Percentiles rank a stretch among this genome's conserved stretches.
Evolutionary conservation across 2,888 invertebrate species (phyloP).

Genomic region (Synergus itoensis): DNA sequence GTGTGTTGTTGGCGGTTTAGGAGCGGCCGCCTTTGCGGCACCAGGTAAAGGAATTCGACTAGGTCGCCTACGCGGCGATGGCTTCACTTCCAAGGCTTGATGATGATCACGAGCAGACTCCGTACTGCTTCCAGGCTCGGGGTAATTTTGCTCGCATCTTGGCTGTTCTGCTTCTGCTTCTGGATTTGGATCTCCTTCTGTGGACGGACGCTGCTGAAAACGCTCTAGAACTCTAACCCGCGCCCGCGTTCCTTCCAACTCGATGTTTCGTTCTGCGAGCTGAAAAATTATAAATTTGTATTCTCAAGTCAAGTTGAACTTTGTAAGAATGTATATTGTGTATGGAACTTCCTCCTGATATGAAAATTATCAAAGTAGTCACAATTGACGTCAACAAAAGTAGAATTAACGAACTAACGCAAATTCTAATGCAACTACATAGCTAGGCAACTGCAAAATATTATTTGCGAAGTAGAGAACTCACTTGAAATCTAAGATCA

Average conservation of each 20-base stretch:
- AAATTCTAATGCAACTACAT: background rate
- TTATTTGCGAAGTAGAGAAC: constrained; percentile 50
- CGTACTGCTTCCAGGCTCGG: constrained; percentile 83
- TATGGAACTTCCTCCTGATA: background rate
- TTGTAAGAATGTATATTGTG: background rate
- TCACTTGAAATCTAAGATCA: constrained; percentile 89
- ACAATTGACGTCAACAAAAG: background rate
- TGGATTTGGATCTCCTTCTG: constrained; percentile 76
- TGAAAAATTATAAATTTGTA: constrained; percentile 73
- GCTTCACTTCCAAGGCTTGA: constrained; percentile 74
- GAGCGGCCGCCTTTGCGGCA: constrained; percentile 79
- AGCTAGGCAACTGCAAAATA: background rate
- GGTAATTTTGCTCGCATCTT: constrained; percentile 69
- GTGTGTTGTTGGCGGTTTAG: constrained; percentile 81
- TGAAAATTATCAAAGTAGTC: background rate
- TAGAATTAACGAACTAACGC: too few species aligned
- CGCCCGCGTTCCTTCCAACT: constrained; percentile 90
- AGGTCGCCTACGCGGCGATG: constrained; percentile 80
- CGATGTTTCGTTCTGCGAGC: constrained; percentile 91
- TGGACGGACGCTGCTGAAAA: constrained; percentile 77
- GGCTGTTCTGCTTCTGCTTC: constrained; percentile 74
- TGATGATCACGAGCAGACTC: constrained; percentile 83
- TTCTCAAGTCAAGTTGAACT: background rate
- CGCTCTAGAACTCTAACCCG: constrained; percentile 87
- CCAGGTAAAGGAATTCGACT: constrained; percentile 87